Evolutionary conservation across 2,797 vertebrate species (phyloP).

Genomic region (Darevskia mixta): DNA sequence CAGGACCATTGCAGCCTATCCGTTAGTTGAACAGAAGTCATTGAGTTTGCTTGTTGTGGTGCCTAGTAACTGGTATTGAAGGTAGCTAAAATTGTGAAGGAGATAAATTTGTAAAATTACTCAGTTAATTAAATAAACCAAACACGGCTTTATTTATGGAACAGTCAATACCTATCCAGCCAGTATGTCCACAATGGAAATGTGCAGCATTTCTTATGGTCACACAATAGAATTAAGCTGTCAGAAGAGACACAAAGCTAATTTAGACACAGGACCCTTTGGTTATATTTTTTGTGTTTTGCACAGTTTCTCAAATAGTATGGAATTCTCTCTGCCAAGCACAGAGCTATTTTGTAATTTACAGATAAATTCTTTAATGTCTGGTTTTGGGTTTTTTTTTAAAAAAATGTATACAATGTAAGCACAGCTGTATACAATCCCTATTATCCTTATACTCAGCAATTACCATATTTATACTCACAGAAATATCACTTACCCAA

Average conservation of each 20-base stretch:
- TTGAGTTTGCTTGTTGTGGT: not conserved
- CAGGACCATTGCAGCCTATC: not conserved
- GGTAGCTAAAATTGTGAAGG: not conserved
- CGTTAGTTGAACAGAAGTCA: not conserved
- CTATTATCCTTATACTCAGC: not conserved
- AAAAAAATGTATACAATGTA: not conserved
- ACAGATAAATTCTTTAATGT: not conserved
- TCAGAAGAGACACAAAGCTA: not conserved
- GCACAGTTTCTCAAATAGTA: not conserved
- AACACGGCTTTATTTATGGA: not conserved
- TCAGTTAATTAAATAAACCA: not conserved
- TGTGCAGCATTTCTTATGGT: not conserved
- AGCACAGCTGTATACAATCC: not conserved
- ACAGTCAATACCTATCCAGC: not conserved
- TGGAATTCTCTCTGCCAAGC: not conserved
- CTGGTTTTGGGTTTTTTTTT: too few species aligned
- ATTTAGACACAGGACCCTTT: not conserved
- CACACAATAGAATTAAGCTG: not conserved
- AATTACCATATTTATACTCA: slow-evolving; percentile 5
- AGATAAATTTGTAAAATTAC: not conserved
- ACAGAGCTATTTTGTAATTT: not conserved
- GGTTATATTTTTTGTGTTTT: not conserved
- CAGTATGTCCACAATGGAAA: not conserved
- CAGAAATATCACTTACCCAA: not conserved
- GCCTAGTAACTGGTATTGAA: too few species aligned